phyloP scores from a whole-genome alignment of 2,888 invertebrate species.

The Seira sanloemensis region DNA sequence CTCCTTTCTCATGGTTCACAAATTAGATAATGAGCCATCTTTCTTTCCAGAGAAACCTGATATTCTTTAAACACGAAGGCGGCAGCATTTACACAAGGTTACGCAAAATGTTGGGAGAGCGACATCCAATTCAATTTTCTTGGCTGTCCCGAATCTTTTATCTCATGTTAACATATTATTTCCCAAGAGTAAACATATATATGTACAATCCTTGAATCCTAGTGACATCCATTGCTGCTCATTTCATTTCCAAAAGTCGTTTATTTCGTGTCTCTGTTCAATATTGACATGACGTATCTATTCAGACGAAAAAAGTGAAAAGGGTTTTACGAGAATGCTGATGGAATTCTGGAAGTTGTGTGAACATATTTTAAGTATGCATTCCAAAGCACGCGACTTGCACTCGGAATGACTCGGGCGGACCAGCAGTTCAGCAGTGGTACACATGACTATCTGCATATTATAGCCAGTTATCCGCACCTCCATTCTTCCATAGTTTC shows the following conservation, averaged over 20 bases:
- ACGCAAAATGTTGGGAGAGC: neutral
- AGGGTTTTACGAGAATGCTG: neutral
- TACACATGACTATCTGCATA: neutral
- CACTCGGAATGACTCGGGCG: neutral
- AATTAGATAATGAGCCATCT: too few species aligned
- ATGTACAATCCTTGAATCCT: too few species aligned
- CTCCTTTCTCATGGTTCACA: too few species aligned
- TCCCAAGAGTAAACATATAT: neutral
- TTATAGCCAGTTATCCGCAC: neutral
- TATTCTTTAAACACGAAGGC: neutral
- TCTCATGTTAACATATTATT: neutral
- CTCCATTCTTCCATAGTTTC: neutral
- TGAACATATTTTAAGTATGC: neutral
- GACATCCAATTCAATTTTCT: neutral
- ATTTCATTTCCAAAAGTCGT: neutral
- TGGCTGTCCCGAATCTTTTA: neutral
- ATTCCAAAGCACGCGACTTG: neutral
- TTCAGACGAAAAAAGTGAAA: neutral
- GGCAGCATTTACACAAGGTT: neutral
- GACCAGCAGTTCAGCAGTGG: neutral
- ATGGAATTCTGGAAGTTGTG: slow-evolving; percentile 6
- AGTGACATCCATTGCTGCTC: neutral
- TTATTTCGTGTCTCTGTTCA: slow-evolving; percentile 1
- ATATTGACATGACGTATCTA: neutral
- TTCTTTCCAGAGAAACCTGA: too few species aligned